Base-by-base conservation (phyloP, 1,140 invertebrate species). In the Camponotus pennsylvanicus region DNA sequence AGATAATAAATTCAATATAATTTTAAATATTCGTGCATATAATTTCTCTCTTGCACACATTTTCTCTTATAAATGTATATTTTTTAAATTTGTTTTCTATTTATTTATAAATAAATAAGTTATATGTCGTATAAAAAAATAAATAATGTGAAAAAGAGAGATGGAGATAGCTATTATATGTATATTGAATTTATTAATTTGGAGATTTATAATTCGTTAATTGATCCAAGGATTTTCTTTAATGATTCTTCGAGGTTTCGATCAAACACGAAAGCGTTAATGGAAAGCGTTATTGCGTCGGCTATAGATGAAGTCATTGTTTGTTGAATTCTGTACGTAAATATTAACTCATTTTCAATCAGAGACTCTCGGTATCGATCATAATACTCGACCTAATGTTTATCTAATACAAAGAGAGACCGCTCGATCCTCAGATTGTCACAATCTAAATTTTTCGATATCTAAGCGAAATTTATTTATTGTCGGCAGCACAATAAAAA, bases 241-340 rank as follows among this genome's bases (percentile, higher is more conserved):
- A 32, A 40, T 67, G 11, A 45, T 75, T 18, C 18, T 11, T 37
- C 63, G 52, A 37, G 3, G 49, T 40, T 18, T 61, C 45, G 49
- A 88, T 89, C 63, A 86, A 89, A 89, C 83, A 82, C 45, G 69
- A 61, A 86, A 78, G 88, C 85, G 88, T 67, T 89, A 89, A 89
- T 82, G 79, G 76, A 73, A 86, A 69, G 61, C 40, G 37, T 88
- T 89, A 88, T 79, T 89, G 45, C 61, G 34, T 9, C 34, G 40
- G 7, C 0, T 66, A n/a, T 4, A 49, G 67, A 59, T 86, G 83
- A 89, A 61, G 76, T 82, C 88, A 88, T 37, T 86, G 69, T 90
- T 82, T 89, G 84, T 59, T 45, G 42, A 84, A 75, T 64, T 80
- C 86, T 21, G 64, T 64, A 42, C 66, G 66, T 71, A 63, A 63